Percentiles rank a stretch among this genome's conserved stretches.
Evolutionary conservation across 2,888 invertebrate species (phyloP).

Genomic region (Xanthia icteritia): DNA sequence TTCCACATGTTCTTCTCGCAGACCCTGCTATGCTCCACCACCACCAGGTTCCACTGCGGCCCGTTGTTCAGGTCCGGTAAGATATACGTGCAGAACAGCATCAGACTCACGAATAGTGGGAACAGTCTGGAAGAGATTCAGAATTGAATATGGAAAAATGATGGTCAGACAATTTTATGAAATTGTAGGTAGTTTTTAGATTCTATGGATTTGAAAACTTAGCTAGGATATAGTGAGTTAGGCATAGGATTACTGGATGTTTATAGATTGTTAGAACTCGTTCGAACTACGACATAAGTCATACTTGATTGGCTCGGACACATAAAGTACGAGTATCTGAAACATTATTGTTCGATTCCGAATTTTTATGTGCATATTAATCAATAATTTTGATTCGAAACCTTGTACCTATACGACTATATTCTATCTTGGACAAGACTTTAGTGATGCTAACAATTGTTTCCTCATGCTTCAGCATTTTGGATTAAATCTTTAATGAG

Average conservation of each 20-base stretch:
- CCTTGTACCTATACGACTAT: background rate
- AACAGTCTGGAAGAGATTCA: slow-evolving; percentile 81
- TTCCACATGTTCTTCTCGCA: slow-evolving; percentile 91
- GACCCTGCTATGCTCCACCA: slow-evolving; percentile 89
- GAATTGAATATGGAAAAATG: background rate
- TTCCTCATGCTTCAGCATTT: background rate
- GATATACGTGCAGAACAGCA: slow-evolving; percentile 90
- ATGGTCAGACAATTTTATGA: background rate
- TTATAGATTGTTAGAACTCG: background rate
- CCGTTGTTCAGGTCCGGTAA: slow-evolving; percentile 89
- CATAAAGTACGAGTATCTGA: background rate
- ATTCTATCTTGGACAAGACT: background rate
- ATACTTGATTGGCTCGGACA: background rate
- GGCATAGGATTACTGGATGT: background rate
- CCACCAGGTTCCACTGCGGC: slow-evolving; percentile 90
- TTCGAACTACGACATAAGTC: background rate
- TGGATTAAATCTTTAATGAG: background rate
- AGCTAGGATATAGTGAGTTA: background rate
- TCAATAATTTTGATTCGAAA: background rate
- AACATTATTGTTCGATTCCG: background rate
- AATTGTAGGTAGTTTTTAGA: background rate
- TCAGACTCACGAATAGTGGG: slow-evolving; percentile 87
- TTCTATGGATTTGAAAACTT: background rate
- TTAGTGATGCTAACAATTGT: background rate
- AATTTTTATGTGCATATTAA: background rate